These are phyloP conservation scores for Lasiurus cinereus DNA, from an alignment of 2,113 vertebrate genomes.

Conservation along the genomic window DNA sequence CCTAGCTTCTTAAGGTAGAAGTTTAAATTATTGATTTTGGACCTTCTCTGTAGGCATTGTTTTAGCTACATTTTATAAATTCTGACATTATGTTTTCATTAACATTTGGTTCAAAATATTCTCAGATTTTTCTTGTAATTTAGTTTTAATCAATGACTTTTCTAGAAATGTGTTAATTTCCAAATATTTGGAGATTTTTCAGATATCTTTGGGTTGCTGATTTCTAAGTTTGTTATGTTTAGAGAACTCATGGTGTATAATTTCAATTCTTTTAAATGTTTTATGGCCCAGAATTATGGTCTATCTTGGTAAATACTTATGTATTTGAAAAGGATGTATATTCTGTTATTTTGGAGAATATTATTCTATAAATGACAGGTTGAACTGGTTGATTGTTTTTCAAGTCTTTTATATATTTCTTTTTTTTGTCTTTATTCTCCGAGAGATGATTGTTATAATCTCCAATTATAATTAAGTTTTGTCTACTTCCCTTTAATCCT, in stretches of 20 bases:
- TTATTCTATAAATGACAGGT: conserved; percentile 54
- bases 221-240: conserved; percentile 63
- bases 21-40: conserved; percentile 48
- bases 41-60: conserved; percentile 52
- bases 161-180: conserved; percentile 59
- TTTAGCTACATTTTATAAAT: conserved; percentile 47
- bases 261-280: conserved; percentile 68
- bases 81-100: conserved; percentile 47
- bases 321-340: conserved; percentile 74
- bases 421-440: conserved; percentile 10
- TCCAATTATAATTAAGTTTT: conserved; percentile 50
- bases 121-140: conserved; percentile 65
- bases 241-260: conserved; percentile 63
- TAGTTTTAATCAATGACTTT: conserved; percentile 31
- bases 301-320: conserved; percentile 63
- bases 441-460: conserved; percentile 66
- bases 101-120: conserved; percentile 60
- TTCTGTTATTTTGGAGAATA: conserved; percentile 36
- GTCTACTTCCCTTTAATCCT: conserved; percentile 28
- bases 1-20: conserved; percentile 52
- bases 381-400: conserved; percentile 42
- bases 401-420: conserved; percentile 57
- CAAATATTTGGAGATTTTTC: conserved; percentile 55
- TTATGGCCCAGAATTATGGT: conserved; percentile 56
- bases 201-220: conserved; percentile 62